A percentile compares a stretch with the other conserved stretches of the same genome.
Conservation (phyloP, 2,113 vertebrate genomes). For the Eulacestoma nigropectus region DNA sequence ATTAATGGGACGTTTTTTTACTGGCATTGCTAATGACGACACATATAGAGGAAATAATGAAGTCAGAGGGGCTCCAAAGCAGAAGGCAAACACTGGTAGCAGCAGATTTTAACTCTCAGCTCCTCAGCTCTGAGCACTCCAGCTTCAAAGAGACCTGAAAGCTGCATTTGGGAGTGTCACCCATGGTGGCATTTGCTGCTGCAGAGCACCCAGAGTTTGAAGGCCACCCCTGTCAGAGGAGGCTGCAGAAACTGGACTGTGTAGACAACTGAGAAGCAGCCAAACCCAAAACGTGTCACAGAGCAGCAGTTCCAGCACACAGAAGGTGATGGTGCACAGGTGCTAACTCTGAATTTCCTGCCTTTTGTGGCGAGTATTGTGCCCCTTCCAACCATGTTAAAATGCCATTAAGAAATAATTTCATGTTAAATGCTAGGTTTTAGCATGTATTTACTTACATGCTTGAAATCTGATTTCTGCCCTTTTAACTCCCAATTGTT, state of each 20-base stretch:
- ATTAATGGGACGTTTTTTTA: neutral
- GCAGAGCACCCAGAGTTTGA: neutral
- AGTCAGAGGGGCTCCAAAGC: neutral
- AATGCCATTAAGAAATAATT: neutral
- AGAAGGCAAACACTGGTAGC: neutral
- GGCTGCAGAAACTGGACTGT: neutral
- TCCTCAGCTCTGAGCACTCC: neutral
- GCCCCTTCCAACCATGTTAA: neutral
- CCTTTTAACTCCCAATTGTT: neutral
- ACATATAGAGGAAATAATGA: neutral
- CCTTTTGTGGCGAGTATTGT: fast-evolving
- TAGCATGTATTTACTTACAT: neutral
- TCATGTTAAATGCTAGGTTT: neutral
- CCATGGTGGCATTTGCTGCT: neutral
- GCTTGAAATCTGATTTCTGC: neutral
- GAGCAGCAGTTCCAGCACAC: neutral
- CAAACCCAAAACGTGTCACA: neutral
- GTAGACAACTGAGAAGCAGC: neutral
- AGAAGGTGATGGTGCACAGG: neutral
- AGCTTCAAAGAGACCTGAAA: neutral
- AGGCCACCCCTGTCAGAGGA: neutral
- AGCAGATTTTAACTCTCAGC: neutral
- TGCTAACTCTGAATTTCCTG: constrained; percentile 8
- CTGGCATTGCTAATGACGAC: neutral
- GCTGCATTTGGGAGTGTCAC: neutral